Base-by-base conservation (phyloP, 2,797 vertebrate genomes). In the Ptychadena robeensis region DNA sequence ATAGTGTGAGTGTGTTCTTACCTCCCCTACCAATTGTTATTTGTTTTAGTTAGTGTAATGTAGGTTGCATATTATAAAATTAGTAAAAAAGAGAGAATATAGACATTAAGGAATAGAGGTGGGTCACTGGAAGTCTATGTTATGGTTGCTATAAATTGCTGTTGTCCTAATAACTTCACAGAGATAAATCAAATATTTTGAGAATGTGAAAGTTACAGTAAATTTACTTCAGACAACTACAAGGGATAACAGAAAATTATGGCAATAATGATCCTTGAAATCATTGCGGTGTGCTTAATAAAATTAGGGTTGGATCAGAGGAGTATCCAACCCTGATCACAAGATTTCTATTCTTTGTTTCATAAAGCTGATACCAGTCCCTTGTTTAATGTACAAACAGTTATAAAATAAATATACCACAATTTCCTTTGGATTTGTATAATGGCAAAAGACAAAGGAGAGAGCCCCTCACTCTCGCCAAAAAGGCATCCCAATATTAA, bases 371-470 rank as follows among this genome's bases (percentile, higher is more conserved):
- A 61, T 61, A 61, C 59, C 59, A 10, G 2, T 61, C 11, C 27
- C 9, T 28, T 37, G n/a, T 35, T 66, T 68, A 79, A 38, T 73
- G 30, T 82, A 77, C 73, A 73, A 38, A 22, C 65, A 27, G 32
- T 22, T 34, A 12, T 11, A 37, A 25, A 76, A 82, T 82, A 75
- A 76, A 75, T 82, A 76, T 25, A 22, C 22, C 22, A 32, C 27
- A 65, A 70, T 22, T 18, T 61, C 22, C 65, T 35, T 5, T 40
- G 63, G 11, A 66, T 72, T 25, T 73, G 76, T 79, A 70, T 32
- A 38, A 73, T 73, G 70, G 76, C 76, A 79, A 30, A n/a, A n/a
- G n/a, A n/a, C n/a, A n/a, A n/a, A n/a, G n/a, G n/a, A n/a, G n/a
- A n/a, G n/a, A n/a, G n/a, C n/a, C n/a, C n/a, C n/a, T n/a, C n/a